Evolutionary conservation across 2,797 vertebrate genomes (phyloP).

Genomic region (Clarias pachynema): DNA sequence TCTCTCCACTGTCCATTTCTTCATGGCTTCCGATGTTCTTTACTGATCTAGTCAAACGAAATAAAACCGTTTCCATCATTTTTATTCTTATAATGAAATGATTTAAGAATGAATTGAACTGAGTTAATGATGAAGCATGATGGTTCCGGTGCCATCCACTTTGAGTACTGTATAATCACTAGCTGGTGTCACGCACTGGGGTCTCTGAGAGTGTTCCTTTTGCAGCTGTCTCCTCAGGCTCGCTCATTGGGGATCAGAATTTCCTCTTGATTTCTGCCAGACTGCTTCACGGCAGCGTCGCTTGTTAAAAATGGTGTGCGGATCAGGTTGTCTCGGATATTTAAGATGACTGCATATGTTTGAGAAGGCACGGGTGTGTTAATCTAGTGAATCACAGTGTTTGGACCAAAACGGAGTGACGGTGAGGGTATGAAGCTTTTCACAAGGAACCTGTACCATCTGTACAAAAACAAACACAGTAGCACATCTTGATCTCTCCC

Average conservation of each 20-base stretch:
- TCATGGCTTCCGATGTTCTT: background rate
- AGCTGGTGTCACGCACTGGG: background rate
- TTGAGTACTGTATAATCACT: background rate
- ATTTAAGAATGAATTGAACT: background rate
- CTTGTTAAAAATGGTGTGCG: background rate
- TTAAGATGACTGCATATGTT: background rate
- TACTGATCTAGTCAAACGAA: background rate
- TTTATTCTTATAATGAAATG: background rate
- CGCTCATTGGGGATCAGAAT: background rate
- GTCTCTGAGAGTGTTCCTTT: background rate
- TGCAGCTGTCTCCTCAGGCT: background rate
- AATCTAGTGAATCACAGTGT: background rate
- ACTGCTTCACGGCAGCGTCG: background rate
- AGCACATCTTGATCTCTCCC: background rate
- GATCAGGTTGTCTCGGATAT: background rate
- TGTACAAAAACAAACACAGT: conserved; percentile 9
- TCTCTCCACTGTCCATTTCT: background rate
- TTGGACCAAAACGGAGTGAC: background rate
- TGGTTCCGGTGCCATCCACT: background rate
- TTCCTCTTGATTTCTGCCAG: background rate
- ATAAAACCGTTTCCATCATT: background rate
- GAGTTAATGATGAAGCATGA: background rate
- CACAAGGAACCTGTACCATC: background rate
- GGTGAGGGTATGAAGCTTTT: background rate
- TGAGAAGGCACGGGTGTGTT: background rate